These are phyloP conservation scores for Pandemis cinnamomeana DNA, from an alignment of 2,888 invertebrate species.

Conservation along the genomic window DNA sequence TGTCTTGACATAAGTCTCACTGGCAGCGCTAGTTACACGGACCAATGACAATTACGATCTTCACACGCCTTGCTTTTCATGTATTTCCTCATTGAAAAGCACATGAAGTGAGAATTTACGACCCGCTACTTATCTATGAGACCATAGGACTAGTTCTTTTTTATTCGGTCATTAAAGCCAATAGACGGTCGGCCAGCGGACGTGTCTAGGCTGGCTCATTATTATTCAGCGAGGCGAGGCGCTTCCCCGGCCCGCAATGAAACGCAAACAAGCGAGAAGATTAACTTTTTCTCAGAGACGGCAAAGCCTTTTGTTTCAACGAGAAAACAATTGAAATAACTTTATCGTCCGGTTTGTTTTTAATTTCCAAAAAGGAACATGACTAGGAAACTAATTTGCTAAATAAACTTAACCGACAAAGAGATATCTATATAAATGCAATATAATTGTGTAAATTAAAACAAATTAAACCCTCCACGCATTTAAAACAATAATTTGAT, in stretches of 20 bases:
- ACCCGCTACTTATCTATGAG: too few species aligned
- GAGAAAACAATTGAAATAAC: conserved; percentile 31
- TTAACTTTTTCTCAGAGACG: conserved; percentile 15
- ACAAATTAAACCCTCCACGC: too few species aligned
- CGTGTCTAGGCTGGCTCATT: neutral
- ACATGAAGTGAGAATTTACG: too few species aligned
- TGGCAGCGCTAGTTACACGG: too few species aligned
- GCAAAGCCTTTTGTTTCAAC: conserved; percentile 25
- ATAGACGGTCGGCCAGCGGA: neutral
- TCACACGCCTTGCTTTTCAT: too few species aligned
- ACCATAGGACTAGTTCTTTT: neutral
- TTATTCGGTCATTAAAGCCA: neutral
- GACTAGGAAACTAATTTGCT: neutral
- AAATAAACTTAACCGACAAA: too few species aligned
- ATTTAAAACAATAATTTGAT: too few species aligned
- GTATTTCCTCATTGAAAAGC: too few species aligned
- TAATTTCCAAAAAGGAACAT: conserved; percentile 18
- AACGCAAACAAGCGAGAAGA: conserved; percentile 19
- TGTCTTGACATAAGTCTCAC: too few species aligned
- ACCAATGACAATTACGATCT: too few species aligned
- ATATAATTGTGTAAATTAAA: too few species aligned
- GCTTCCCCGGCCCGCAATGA: conserved; percentile 7
- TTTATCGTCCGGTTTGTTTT: conserved; percentile 32
- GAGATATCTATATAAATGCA: too few species aligned
- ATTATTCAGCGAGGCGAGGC: neutral